Conservation (phyloP, 2,113 vertebrate species). For the Stigmatopora argus region DNA sequence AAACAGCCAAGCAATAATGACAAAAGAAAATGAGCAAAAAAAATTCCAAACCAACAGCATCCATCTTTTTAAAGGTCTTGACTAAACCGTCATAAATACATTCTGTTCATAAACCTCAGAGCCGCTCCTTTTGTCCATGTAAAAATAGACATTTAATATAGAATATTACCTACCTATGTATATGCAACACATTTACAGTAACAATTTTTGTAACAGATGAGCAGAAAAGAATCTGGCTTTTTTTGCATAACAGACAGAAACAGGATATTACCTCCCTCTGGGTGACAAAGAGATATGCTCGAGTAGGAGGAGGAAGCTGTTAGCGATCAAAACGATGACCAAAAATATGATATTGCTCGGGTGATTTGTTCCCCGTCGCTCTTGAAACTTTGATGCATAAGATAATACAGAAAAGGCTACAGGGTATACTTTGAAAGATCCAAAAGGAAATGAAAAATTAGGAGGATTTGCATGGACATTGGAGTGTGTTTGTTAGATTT, state of each 20-base stretch:
- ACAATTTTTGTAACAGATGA: conserved; percentile 5
- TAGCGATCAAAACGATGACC: conserved; percentile 32
- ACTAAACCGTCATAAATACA: conserved; percentile 54
- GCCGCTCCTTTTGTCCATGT: conserved; percentile 41
- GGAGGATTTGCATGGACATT: too few species aligned
- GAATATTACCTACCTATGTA: conserved; percentile 57
- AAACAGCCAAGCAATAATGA: conserved; percentile 41
- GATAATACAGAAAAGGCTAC: neutral
- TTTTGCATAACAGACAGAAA: neutral
- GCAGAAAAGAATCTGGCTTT: neutral
- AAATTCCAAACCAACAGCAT: conserved; percentile 27
- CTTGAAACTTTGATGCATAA: neutral
- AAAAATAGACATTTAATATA: conserved; percentile 66
- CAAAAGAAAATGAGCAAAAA: conserved; percentile 26
- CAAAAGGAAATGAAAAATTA: too few species aligned
- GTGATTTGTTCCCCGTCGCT: conserved; percentile 5
- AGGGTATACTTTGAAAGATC: too few species aligned
- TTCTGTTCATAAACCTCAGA: conserved; percentile 38
- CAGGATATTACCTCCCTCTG: neutral
- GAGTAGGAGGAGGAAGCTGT: conserved; percentile 57
- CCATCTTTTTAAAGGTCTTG: conserved; percentile 35
- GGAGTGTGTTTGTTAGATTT: too few species aligned
- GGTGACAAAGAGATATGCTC: neutral
- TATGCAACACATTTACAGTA: conserved; percentile 54
- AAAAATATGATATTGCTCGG: conserved; percentile 40